Conservation (phyloP, 1,140 invertebrate genomes). For the Littorina saxatilis region DNA sequence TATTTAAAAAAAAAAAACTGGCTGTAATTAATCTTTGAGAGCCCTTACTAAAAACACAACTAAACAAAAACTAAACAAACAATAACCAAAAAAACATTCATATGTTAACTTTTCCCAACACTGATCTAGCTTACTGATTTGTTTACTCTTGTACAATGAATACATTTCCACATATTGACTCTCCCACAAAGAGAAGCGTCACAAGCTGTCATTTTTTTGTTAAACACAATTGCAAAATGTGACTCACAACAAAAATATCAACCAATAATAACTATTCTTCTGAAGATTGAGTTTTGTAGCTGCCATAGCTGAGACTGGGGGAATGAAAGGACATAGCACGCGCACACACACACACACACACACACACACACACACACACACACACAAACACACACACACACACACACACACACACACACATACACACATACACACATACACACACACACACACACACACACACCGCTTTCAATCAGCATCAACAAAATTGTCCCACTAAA, state of each 20-base stretch:
- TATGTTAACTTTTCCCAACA: too few relatives aligned
- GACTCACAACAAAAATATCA: neutral
- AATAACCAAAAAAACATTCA: too few relatives aligned
- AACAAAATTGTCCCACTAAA: neutral
- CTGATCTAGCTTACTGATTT: neutral
- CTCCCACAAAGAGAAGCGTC: neutral
- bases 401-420: neutral
- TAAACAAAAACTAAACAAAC: too few relatives aligned
- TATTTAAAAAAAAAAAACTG: too few relatives aligned
- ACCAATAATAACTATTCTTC: neutral
- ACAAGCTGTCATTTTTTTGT: neutral
- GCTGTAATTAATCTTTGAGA: too few relatives aligned
- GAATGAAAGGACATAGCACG: neutral
- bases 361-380: neutral
- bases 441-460: constrained; percentile 12
- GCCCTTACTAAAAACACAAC: too few relatives aligned
- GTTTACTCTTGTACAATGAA: neutral
- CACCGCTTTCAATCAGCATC: neutral
- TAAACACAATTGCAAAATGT: neutral
- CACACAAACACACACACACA: neutral
- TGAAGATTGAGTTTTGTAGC: neutral
- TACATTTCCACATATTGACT: neutral
- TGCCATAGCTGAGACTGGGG: neutral
- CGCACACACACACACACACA: constrained; percentile 15
- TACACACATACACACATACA: neutral